Percentiles rank a stretch among this genome's conserved stretches.
Conservation (phyloP, 2,888 invertebrate species). For the Eupeodes latifasciatus region DNA sequence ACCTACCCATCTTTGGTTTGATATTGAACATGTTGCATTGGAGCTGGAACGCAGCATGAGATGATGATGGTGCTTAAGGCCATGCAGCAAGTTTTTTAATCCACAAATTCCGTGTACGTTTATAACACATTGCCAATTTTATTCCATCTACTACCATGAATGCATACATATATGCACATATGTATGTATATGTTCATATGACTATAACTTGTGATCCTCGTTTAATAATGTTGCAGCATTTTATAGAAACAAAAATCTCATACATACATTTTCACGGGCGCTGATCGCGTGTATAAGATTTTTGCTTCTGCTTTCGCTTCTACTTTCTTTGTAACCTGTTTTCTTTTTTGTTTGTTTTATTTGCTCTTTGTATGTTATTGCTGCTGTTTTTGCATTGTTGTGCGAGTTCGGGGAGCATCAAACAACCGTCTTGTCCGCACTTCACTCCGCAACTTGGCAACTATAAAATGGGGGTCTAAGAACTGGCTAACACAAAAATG, state of each 20-base stretch:
- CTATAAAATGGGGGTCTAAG: constrained; percentile 33
- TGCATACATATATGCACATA: neutral
- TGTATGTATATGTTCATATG: neutral
- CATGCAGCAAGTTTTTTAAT: constrained; percentile 29
- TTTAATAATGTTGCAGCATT: constrained; percentile 8
- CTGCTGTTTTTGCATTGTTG: constrained; percentile 45
- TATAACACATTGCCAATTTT: neutral
- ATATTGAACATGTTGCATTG: constrained; percentile 39
- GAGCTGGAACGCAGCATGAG: neutral
- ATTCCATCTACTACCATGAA: neutral
- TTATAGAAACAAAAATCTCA: constrained; percentile 21
- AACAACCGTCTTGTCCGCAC: neutral
- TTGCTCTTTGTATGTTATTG: constrained; percentile 8
- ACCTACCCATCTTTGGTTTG: constrained; percentile 50
- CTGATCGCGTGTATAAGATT: constrained; percentile 73
- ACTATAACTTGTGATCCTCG: constrained; percentile 13
- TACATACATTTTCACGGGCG: constrained; percentile 70
- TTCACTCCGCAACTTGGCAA: neutral
- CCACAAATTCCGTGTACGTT: constrained; percentile 33
- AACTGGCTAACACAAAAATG: constrained; percentile 34
- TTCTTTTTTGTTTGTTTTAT: neutral
- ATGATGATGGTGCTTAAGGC: neutral
- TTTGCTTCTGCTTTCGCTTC: constrained; percentile 75
- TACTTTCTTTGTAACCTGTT: constrained; percentile 75
- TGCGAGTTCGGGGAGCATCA: constrained; percentile 25